Percentiles rank a stretch among this genome's conserved stretches.
phyloP scores from a whole-genome alignment of 2,888 invertebrate genomes.

The Stenodema calcarata region DNA sequence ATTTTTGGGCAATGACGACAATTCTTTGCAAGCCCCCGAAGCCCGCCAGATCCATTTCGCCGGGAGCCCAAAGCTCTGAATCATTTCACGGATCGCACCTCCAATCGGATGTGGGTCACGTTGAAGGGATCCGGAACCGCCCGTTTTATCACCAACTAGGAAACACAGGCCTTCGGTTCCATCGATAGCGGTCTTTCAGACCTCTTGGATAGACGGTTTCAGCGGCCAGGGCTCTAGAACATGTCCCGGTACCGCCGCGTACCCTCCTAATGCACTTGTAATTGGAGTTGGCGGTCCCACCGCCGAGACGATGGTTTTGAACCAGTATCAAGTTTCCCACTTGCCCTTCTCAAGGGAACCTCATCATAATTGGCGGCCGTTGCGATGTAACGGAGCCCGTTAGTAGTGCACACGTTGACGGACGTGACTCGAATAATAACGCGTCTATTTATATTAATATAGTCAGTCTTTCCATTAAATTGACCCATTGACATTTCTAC shows the following conservation, averaged over 20 bases:
- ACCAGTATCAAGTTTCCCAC: not conserved
- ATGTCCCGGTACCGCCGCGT: not conserved
- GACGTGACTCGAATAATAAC: not conserved
- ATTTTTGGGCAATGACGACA: no score
- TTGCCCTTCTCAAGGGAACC: not conserved
- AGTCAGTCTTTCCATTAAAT: not conserved
- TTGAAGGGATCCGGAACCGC: not conserved
- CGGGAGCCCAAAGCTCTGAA: no score
- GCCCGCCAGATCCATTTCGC: not conserved
- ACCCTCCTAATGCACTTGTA: constrained; percentile 9
- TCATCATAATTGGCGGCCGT: constrained; percentile 1
- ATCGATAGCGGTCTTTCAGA: not conserved
- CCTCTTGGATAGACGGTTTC: no score
- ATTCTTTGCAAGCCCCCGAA: no score
- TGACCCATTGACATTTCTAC: constrained; percentile 34
- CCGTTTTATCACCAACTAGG: not conserved
- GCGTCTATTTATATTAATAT: constrained; percentile 12
- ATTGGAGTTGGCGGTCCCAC: not conserved
- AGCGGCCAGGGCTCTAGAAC: not conserved
- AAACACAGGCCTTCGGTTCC: not conserved
- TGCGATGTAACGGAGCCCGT: not conserved
- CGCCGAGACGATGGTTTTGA: not conserved
- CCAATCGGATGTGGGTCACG: not conserved
- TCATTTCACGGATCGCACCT: not conserved
- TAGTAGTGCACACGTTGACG: constrained; percentile 5